Evolutionary conservation across 1,140 invertebrate genomes (phyloP), one percentile per base, ranked within the genome.

Genomic region (Contarinia nasturtii): DNA sequence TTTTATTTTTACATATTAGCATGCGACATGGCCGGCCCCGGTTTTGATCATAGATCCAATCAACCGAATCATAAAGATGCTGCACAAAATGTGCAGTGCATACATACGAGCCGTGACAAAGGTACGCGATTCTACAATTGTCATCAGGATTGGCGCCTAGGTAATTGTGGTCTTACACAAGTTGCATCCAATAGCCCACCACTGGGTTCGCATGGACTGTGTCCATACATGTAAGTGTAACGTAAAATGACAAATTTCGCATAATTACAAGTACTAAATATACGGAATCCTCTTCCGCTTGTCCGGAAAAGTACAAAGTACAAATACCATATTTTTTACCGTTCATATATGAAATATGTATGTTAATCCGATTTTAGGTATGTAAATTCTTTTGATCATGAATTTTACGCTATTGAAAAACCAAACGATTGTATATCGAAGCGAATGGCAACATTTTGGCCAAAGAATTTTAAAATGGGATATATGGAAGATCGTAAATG

Each of bases 11-110:
- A 11, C 1, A 43, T 47, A 47, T 38, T 17, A 63, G 61, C 56
- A 33, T 63, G 61, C 33, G 61, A 63, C 46, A 63, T 61, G 57
- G 61, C 61, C 7, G 61, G 61, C 4, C 61, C 61, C 1, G 60
- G 60, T 11, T 63, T 63, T 17, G 61, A 60, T 56, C 51, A 55
- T 1, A 33, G n/a, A 33, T 55, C 57, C 51, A 22, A 17, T 15
- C 48, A 48, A 15, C 44, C 52, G 0, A 53, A 61, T 42, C 58
- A 60, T 38, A 55, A 52, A 5, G 54, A 54, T 22, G 55, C 61
- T 1, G 61, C 55, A 2, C 51, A 52, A 33, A 52, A 60, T 49
- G 59, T 61, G 7, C 59, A 63, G 38, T 63, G 61, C n/a, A 58
- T 63, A 20, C 61, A 63, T 22, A 54, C 61, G 2, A 63, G 61